Base-by-base conservation (phyloP, 2,888 invertebrate genomes). In the Acanthopleura granulata region DNA sequence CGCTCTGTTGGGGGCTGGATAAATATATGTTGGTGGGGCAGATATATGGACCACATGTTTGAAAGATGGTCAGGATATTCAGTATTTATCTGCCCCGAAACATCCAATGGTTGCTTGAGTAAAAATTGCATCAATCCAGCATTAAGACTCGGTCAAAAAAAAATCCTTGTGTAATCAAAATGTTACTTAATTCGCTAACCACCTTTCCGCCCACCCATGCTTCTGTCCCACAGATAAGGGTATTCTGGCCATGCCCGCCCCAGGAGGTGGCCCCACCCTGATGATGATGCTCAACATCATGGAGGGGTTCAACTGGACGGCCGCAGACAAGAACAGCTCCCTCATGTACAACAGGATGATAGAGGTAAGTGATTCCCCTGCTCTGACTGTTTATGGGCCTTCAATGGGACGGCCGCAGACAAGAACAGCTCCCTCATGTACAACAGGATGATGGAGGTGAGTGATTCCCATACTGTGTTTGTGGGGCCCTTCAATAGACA, bases 231-330 rank as follows among this genome's bases (percentile, higher is more conserved):
- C 80, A 89, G 89, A 80, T 0, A 92, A 95, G 81, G 94, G 92
- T 0, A 92, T 98, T 72, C 95, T 95, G 90, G 93, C 95, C 0
- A 93, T 95, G 0, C 96, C 96, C 0, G 95, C 96, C 0, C 97
- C 98, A 0, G 95, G 95, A 78, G 95, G 96, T 25, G 98, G 98
- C 0, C 92, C 93, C 0, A 92, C 97, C 57, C 91, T 98, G 0
- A 93, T 93, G 0, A 94, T 96, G 85, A 95, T 97, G 74, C 91
- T 98, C 80, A 95, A 95, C 85, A 93, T 97, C 72, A 92, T 98
- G 73, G 91, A 92, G 69, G 84, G 84, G 0, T 86, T 85, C 75
- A 77, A 81, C 73, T 75, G 83, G 62, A 83, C 82, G 3, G 66
- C 78, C 0, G 76, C 66, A 15, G 80, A 82, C 29, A 57, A 72